A percentile compares a stretch with the other conserved stretches of the same genome.
Conservation (phyloP, 2,888 invertebrate species). For the Drosophila glabriapex region DNA sequence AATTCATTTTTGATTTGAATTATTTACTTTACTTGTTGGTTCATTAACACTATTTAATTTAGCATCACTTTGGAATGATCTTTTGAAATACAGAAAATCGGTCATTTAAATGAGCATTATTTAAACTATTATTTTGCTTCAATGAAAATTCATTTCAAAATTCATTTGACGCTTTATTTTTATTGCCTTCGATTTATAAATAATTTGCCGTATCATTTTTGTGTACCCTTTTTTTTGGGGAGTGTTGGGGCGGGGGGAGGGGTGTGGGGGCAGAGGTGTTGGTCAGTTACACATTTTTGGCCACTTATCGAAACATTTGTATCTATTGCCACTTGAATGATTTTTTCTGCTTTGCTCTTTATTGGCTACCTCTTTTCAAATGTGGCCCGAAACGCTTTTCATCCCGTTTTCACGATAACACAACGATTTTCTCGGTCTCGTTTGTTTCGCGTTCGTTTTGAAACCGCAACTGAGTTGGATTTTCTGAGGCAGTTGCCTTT, state of each 20-base stretch:
- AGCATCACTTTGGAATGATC: neutral
- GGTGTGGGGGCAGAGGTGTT: neutral
- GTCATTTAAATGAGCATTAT: neutral
- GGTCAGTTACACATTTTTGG: slow-evolving; percentile 25
- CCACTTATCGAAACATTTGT: slow-evolving; percentile 38
- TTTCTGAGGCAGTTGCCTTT: slow-evolving; percentile 60
- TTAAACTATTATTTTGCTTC: neutral
- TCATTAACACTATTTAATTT: neutral
- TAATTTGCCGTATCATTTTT: slow-evolving; percentile 28
- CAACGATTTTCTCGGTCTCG: slow-evolving; percentile 22
- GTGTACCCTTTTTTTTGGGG: slow-evolving; percentile 1
- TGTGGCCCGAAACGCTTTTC: slow-evolving; percentile 33
- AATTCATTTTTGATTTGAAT: neutral
- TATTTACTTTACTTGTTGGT: neutral
- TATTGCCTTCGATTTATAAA: slow-evolving; percentile 13
- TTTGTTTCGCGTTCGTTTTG: slow-evolving; percentile 45
- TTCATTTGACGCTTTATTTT: neutral
- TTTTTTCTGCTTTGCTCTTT: slow-evolving; percentile 7
- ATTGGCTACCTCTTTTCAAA: slow-evolving; percentile 25
- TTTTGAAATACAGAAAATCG: neutral
- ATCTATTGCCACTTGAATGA: slow-evolving; percentile 47
- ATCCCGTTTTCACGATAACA: slow-evolving; percentile 21
- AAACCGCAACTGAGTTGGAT: slow-evolving; percentile 76
- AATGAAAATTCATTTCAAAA: slow-evolving; percentile 9
- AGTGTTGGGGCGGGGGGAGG: no score